Conservation (phyloP, 2,888 invertebrate genomes). For the Drosophila anomelani region DNA sequence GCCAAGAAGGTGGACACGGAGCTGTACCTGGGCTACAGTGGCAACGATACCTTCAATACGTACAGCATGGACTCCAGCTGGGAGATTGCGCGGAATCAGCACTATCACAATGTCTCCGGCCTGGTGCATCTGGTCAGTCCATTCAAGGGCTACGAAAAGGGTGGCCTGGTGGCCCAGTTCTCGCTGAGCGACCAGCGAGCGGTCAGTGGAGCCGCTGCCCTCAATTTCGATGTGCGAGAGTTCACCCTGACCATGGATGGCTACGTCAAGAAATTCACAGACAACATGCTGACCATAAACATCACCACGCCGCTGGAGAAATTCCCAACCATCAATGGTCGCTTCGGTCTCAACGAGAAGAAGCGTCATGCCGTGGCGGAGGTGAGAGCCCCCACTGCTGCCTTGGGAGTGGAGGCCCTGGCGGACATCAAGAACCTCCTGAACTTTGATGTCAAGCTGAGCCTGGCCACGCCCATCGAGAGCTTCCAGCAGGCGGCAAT, state of each 20-base stretch:
- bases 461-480: conserved; percentile 90
- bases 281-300: conserved; percentile 91
- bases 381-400: conserved; percentile 89
- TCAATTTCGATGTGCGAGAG: conserved; percentile 90
- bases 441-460: conserved; percentile 90
- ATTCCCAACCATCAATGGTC: conserved; percentile 87
- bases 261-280: conserved; percentile 89
- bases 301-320: conserved; percentile 90
- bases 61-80: conserved; percentile 90
- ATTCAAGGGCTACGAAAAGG: conserved; percentile 89
- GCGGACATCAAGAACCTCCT: conserved; percentile 87
- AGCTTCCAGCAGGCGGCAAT: conserved; percentile 88
- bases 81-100: conserved; percentile 86
- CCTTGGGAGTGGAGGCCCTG: conserved; percentile 89
- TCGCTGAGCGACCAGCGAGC: conserved; percentile 88
- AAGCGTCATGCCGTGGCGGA: conserved; percentile 90
- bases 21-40: conserved; percentile 85
- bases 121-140: conserved; percentile 88
- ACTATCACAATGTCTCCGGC: conserved; percentile 87
- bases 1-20: conserved; percentile 85
- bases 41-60: conserved; percentile 85
- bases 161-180: conserved; percentile 89
- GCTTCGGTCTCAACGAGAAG: conserved; percentile 90
- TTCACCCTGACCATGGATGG: conserved; percentile 89
- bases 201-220: conserved; percentile 89